A percentile compares a stretch with the other conserved stretches of the same genome.
Conservation (phyloP, 2,888 invertebrate genomes). For the Hirtodrosophila confusa region DNA sequence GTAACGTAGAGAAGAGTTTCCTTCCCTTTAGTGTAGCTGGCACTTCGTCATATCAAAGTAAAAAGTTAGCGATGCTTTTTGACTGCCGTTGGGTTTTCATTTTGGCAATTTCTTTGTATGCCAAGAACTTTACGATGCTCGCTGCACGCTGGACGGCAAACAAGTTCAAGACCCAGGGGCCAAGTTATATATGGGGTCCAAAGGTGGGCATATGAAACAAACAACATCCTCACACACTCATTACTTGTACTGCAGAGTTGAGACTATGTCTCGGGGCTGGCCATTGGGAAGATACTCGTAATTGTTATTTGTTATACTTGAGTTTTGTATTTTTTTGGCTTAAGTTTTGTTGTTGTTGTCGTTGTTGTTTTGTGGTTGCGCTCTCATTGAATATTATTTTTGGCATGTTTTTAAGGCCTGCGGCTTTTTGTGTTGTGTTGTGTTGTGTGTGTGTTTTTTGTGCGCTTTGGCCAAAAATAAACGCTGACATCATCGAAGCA, state of each 20-base stretch:
- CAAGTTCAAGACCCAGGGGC: slow-evolving; percentile 44
- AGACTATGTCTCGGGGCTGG: slow-evolving; percentile 11
- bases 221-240: slow-evolving; percentile 7
- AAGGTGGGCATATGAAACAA: slow-evolving; percentile 23
- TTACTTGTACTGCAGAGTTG: slow-evolving; percentile 15
- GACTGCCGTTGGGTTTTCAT: background rate
- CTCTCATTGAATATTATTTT: slow-evolving; percentile 72
- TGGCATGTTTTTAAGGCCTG: slow-evolving; percentile 70
- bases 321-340: slow-evolving; percentile 18
- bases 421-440: slow-evolving; percentile 33
- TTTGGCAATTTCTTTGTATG: slow-evolving; percentile 17
- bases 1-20: background rate
- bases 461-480: slow-evolving; percentile 69
- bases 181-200: slow-evolving; percentile 19
- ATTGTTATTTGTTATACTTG: slow-evolving; percentile 45
- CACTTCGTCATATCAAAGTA: slow-evolving; percentile 9
- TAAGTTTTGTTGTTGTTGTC: slow-evolving; percentile 23
- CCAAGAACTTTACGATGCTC: slow-evolving; percentile 38
- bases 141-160: slow-evolving; percentile 16
- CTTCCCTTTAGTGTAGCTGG: slow-evolving; percentile 27
- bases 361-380: slow-evolving; percentile 30
- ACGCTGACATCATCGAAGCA: slow-evolving; percentile 70
- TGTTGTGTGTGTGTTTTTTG: slow-evolving; percentile 35
- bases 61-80: slow-evolving; percentile 7
- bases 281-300: slow-evolving; percentile 38